phyloP scores from a whole-genome alignment of 2,113 vertebrate species.

The Coracopsis vasa region DNA sequence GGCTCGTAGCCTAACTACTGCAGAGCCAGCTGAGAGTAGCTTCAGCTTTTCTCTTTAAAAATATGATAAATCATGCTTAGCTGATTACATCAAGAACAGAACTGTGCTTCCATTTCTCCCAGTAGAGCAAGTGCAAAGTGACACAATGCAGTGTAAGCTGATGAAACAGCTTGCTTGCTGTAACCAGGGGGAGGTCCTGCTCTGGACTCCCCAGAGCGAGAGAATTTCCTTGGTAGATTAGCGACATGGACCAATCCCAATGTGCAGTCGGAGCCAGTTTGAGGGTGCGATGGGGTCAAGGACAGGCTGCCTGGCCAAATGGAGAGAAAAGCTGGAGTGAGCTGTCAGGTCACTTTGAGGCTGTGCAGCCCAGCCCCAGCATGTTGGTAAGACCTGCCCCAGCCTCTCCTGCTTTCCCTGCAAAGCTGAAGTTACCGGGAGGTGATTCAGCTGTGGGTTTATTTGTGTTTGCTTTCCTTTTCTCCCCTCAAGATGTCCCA shows the following conservation, averaged over 20 bases:
- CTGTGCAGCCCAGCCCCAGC: background rate
- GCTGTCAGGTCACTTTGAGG: background rate
- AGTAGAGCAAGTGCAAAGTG: background rate
- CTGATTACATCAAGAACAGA: background rate
- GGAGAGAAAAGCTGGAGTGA: background rate
- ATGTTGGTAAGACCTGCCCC: background rate
- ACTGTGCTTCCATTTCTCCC: background rate
- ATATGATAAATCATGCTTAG: background rate
- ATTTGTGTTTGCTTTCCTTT: background rate
- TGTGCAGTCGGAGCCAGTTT: fast-evolving
- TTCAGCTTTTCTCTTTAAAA: background rate
- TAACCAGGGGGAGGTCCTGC: background rate
- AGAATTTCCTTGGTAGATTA: background rate
- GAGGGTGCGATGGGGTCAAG: background rate
- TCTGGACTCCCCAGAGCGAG: background rate
- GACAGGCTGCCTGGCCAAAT: background rate
- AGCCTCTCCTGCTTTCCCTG: background rate
- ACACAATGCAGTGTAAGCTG: background rate
- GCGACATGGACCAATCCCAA: fast-evolving
- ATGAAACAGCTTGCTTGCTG: background rate
- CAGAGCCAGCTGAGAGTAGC: background rate
- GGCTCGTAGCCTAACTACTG: background rate
- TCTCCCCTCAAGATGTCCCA: background rate
- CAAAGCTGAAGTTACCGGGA: background rate
- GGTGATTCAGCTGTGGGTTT: background rate